These are phyloP conservation scores for Buceros bicornis DNA, from an alignment of 2,797 vertebrate genomes.

Conservation along the genomic window DNA sequence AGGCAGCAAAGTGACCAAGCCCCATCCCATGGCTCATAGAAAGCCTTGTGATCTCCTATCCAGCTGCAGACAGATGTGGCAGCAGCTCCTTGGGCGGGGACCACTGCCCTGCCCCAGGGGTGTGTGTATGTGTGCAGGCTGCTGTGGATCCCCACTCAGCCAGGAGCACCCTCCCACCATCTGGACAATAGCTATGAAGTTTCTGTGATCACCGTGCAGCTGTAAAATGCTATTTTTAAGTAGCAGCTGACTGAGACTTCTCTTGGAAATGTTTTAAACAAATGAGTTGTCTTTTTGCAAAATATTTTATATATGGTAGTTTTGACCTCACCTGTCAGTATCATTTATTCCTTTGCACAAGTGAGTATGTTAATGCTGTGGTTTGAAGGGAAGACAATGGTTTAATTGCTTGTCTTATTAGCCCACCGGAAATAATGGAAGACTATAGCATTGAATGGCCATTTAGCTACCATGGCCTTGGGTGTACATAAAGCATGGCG, in stretches of 20 bases:
- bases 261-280: neutral
- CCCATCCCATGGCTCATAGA: neutral
- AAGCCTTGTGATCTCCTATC: neutral
- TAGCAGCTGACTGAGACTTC: neutral
- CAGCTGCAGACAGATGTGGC: fast-evolving
- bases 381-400: constrained; percentile 3
- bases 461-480: constrained; percentile 42
- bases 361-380: neutral
- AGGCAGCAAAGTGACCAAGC: neutral
- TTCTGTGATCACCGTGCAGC: neutral
- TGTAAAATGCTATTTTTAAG: neutral
- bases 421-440: constrained; percentile 32
- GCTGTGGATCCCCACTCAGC: neutral
- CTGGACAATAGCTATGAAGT: neutral
- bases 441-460: neutral
- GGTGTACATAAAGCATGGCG: neutral
- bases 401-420: constrained; percentile 44
- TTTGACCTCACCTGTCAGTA: neutral
- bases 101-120: neutral
- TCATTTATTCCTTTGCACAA: neutral
- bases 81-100: neutral
- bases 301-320: neutral
- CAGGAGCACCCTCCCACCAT: fast-evolving
- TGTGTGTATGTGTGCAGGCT: neutral
- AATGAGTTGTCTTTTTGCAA: neutral